Evolutionary conservation across 2,113 vertebrate genomes (phyloP).

Genomic region (Lynx canadensis): DNA sequence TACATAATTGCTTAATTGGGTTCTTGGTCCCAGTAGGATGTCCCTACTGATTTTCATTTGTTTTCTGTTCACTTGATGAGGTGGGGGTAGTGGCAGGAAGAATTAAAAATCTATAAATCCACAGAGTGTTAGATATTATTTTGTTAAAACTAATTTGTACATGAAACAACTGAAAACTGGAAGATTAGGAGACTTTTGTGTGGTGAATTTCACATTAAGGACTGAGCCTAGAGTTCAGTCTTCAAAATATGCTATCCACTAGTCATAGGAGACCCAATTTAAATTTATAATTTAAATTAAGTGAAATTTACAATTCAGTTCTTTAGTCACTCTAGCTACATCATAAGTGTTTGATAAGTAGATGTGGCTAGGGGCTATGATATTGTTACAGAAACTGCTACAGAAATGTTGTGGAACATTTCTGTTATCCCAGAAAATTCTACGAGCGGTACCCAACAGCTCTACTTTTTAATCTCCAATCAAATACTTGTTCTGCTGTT

Average conservation of each 20-base stretch:
- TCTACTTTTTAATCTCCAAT: background rate
- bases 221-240: background rate
- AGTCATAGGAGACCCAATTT: background rate
- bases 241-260: background rate
- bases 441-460: background rate
- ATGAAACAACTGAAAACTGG: background rate
- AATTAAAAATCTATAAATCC: constrained; percentile 12
- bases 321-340: background rate
- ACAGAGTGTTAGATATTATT: constrained; percentile 1
- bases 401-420: background rate
- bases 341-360: background rate
- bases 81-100: background rate
- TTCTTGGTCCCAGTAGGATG: background rate
- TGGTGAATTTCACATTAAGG: background rate
- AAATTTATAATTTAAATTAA: constrained; percentile 11
- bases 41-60: constrained; percentile 27
- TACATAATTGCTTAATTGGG: background rate
- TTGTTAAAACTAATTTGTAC: background rate
- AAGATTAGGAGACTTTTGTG: background rate
- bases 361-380: background rate
- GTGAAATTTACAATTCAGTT: background rate
- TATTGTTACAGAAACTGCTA: background rate
- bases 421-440: constrained; percentile 6
- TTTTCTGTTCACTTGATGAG: background rate
- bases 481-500: background rate